Conservation (phyloP, 2,113 vertebrate species). For the Meriones unguiculatus region DNA sequence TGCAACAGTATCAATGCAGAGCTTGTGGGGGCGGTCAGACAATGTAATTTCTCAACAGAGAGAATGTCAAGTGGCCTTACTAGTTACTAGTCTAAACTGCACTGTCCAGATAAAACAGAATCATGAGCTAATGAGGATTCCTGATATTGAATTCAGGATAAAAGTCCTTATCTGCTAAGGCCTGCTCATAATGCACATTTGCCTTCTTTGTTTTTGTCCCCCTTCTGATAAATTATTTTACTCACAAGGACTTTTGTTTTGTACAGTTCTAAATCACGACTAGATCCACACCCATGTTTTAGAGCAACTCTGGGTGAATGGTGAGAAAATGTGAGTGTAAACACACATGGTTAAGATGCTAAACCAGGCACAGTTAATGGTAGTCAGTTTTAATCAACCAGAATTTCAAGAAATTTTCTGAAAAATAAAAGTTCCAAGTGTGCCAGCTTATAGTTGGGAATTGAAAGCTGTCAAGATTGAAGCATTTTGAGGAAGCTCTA, state of each 20-base stretch:
- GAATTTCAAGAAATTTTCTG: slow-evolving; percentile 50
- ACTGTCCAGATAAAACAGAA: neutral
- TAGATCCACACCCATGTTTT: neutral
- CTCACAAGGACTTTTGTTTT: neutral
- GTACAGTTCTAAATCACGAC: neutral
- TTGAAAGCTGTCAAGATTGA: slow-evolving; percentile 51
- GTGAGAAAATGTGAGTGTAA: neutral
- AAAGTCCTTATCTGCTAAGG: neutral
- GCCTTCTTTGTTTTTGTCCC: neutral
- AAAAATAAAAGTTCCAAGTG: slow-evolving; percentile 12
- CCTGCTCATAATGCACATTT: neutral
- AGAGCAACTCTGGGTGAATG: neutral
- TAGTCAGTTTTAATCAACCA: slow-evolving; percentile 49
- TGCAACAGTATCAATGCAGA: neutral
- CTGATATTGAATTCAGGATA: neutral
- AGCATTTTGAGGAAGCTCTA: slow-evolving; percentile 75
- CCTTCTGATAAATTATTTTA: slow-evolving; percentile 54
- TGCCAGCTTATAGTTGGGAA: slow-evolving; percentile 56
- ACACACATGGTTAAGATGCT: neutral
- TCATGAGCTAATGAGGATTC: neutral
- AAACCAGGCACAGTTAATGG: slow-evolving; percentile 7
- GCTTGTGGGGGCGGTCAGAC: neutral
- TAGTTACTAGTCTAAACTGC: neutral
- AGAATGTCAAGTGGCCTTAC: neutral
- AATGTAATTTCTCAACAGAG: neutral